Evolutionary conservation across 2,113 vertebrate genomes (phyloP), one percentile per base, ranked within the genome.

Genomic region (Vimba vimba): DNA sequence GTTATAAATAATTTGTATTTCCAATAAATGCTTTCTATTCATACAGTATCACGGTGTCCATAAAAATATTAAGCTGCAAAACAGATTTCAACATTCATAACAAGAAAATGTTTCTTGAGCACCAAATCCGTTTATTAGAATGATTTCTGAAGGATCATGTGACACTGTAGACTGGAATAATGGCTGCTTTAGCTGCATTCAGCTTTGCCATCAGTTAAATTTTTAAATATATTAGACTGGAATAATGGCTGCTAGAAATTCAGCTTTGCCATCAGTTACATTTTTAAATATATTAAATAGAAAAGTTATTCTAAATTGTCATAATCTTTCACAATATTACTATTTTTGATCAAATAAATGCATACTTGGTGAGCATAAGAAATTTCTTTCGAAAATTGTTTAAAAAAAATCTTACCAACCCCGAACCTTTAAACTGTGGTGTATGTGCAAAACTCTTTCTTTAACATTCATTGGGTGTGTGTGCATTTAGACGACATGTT

Each of bases 401-500:
- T n/a, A 1, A 62, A 62, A 12, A 25, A 27, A 27, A 64, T 62
- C 4, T 11, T n/a, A 60, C 23, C 23, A 60, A 25, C 23, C 10
- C 9, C n/a, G 6, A 30, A 64, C 66, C 33, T 69, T 69, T 36
- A 21, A 33, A 36, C 17, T 36, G 66, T 2, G 7, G 15, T 36
- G 10, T 45, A 13, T n/a, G 13, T 75, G 12, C 12, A 77, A 4
- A 17, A 30, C 6, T 4, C 10, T 19, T 33, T 55, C 1, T 27
- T 75, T 75, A 27, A 50, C n/a, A 50, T n/a, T 75, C n/a, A 50
- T 17, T 47, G 71, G 12, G 3, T 60, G 6, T 36, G 3, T 60
- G 6, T 36, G 76, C 52, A 6, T 83, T 10, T 91, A 99, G 98
- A 99, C 95, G 98, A 99, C 92, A 99, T 99, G 98, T 95, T 99